These are phyloP conservation scores for Heliconius charithonia DNA, from an alignment of 2,888 invertebrate genomes.

Conservation along the genomic window DNA sequence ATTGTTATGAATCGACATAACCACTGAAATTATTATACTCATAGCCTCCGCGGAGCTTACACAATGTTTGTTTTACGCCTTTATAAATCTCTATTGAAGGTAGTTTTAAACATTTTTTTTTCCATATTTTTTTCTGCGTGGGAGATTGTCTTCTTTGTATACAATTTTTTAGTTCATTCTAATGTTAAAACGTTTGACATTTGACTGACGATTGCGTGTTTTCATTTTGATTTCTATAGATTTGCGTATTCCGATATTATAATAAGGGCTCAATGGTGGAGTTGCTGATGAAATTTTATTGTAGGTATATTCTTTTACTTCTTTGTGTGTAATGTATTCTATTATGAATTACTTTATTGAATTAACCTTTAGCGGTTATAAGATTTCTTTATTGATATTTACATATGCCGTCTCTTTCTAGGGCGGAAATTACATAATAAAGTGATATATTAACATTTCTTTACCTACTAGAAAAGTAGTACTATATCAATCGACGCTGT, in stretches of 20 bases:
- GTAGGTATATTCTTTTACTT: constrained; percentile 6
- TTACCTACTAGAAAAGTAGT: too few relatives aligned
- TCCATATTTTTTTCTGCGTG: constrained; percentile 48
- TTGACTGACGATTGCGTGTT: constrained; percentile 50
- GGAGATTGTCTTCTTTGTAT: constrained; percentile 62
- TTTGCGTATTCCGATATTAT: constrained; percentile 37
- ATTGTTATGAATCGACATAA: constrained; percentile 34
- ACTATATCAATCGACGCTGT: too few relatives aligned
- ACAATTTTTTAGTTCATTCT: constrained; percentile 55
- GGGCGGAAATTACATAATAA: too few relatives aligned
- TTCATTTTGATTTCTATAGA: constrained; percentile 42
- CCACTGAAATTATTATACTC: constrained; percentile 63
- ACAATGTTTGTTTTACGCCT: constrained; percentile 35
- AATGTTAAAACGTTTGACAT: constrained; percentile 56
- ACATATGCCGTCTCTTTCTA: not conserved
- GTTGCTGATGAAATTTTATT: not conserved
- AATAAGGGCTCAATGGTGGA: constrained; percentile 22
- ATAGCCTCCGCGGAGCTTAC: constrained; percentile 42
- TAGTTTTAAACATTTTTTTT: constrained; percentile 39
- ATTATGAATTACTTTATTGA: not conserved
- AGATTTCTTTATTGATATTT: not conserved
- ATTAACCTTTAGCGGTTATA: not conserved
- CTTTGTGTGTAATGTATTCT: not conserved
- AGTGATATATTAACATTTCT: too few relatives aligned
- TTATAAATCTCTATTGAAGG: constrained; percentile 31